phyloP scores from a whole-genome alignment of 2,113 vertebrate species.

The Tinamus guttatus region DNA sequence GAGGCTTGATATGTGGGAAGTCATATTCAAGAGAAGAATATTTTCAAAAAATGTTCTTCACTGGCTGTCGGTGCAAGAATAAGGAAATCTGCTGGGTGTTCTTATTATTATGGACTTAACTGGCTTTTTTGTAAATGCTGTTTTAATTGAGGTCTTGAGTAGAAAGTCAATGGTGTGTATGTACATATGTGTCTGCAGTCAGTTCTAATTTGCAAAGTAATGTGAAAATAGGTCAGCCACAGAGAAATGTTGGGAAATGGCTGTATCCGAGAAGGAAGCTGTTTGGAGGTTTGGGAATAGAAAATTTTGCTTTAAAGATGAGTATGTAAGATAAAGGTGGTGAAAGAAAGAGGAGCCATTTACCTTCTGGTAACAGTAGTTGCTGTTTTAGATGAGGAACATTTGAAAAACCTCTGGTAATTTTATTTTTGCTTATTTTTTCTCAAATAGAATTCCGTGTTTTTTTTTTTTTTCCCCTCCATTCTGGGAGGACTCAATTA shows the following conservation, averaged over 20 bases:
- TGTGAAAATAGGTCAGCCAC: slow-evolving; percentile 67
- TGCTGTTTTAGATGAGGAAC: background rate
- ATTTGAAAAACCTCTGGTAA: background rate
- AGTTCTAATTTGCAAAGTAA: slow-evolving; percentile 63
- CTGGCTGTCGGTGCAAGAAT: background rate
- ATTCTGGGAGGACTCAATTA: background rate
- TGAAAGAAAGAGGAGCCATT: background rate
- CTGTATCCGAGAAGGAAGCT: slow-evolving; percentile 10
- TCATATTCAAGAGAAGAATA: background rate
- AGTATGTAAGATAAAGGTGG: background rate
- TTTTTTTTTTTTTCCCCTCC: background rate
- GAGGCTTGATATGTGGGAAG: background rate
- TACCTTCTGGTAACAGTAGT: background rate
- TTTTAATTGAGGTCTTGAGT: slow-evolving; percentile 62
- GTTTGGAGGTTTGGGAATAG: background rate
- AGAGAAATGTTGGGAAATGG: slow-evolving; percentile 10
- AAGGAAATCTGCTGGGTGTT: slow-evolving; percentile 23
- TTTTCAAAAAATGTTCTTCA: background rate
- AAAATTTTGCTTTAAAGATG: background rate
- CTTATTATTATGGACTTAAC: slow-evolving; percentile 38
- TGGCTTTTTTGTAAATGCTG: background rate
- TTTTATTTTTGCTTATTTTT: background rate
- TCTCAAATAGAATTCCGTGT: background rate
- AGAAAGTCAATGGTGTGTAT: slow-evolving; percentile 58
- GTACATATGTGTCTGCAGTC: slow-evolving; percentile 62